A percentile compares a stretch with the other conserved stretches of the same genome.
phyloP scores from a whole-genome alignment of 2,797 vertebrate species.

The Hydrophis major region DNA sequence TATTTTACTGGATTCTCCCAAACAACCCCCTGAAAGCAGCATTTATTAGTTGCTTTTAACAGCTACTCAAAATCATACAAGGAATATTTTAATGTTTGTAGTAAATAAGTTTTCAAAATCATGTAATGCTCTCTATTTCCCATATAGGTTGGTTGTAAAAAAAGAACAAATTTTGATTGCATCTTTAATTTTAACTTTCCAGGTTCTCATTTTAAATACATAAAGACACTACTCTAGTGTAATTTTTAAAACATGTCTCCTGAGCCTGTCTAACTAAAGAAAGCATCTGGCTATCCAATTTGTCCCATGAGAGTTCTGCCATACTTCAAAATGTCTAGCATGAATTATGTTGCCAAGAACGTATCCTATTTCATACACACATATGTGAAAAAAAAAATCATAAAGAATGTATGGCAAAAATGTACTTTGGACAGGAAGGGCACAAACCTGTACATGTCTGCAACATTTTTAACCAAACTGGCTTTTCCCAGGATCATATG shows the following conservation, averaged over 20 bases:
- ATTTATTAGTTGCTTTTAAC: not conserved
- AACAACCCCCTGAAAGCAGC: not conserved
- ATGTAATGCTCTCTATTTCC: not conserved
- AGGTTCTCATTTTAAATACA: not conserved
- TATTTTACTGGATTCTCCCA: not conserved
- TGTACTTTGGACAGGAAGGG: not conserved
- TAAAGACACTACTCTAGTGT: not conserved
- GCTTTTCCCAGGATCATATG: not conserved
- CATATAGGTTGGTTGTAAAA: slow-evolving; percentile 27
- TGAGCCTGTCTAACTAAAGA: not conserved
- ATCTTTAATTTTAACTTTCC: not conserved
- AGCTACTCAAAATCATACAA: slow-evolving; percentile 37
- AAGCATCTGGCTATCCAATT: not conserved
- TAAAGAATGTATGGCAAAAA: not conserved
- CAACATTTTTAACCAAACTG: not conserved
- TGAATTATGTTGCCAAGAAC: not conserved
- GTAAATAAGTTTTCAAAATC: slow-evolving; percentile 26
- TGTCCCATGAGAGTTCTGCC: not conserved
- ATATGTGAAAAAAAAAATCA: not conserved
- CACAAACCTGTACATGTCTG: not conserved
- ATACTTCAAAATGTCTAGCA: not conserved
- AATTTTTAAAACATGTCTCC: not conserved
- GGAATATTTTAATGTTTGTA: slow-evolving; percentile 41
- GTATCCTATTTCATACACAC: not conserved
- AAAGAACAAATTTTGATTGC: slow-evolving; percentile 20